These are phyloP conservation scores for Spermophilus dauricus DNA, from an alignment of 2,113 vertebrate species.

Conservation along the genomic window DNA sequence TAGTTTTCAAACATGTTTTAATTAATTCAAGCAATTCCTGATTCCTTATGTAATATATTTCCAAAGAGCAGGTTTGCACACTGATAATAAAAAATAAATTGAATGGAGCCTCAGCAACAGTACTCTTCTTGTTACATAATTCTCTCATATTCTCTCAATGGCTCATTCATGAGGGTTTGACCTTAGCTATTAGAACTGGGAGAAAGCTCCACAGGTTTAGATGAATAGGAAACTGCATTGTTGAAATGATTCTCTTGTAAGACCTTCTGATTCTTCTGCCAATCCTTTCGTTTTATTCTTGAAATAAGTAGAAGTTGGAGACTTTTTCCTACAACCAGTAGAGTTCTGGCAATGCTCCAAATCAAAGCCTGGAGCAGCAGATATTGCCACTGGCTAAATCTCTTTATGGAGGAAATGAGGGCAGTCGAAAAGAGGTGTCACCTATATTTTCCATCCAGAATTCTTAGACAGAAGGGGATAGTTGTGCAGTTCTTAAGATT, in stretches of 20 bases:
- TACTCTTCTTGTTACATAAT: neutral
- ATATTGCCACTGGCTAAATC: neutral
- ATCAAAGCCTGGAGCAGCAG: neutral
- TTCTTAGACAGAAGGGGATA: neutral
- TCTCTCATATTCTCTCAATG: neutral
- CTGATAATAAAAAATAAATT: neutral
- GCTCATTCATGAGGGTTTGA: neutral
- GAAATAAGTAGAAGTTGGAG: neutral
- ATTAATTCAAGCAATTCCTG: neutral
- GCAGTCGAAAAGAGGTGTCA: neutral
- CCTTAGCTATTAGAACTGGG: too few species aligned
- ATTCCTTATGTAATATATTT: neutral
- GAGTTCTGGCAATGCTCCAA: neutral
- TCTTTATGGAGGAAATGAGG: neutral
- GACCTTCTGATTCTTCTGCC: neutral
- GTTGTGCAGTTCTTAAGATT: neutral
- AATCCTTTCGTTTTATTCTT: neutral
- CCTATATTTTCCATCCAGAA: neutral
- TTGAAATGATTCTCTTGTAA: neutral
- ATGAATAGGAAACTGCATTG: neutral
- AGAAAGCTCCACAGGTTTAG: neutral
- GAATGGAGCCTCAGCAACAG: neutral
- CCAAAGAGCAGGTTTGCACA: neutral
- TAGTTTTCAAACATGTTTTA: slow-evolving; percentile 43
- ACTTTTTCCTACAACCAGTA: neutral